Conservation (phyloP, 1,140 invertebrate genomes). For the Drosophila albomicans region DNA sequence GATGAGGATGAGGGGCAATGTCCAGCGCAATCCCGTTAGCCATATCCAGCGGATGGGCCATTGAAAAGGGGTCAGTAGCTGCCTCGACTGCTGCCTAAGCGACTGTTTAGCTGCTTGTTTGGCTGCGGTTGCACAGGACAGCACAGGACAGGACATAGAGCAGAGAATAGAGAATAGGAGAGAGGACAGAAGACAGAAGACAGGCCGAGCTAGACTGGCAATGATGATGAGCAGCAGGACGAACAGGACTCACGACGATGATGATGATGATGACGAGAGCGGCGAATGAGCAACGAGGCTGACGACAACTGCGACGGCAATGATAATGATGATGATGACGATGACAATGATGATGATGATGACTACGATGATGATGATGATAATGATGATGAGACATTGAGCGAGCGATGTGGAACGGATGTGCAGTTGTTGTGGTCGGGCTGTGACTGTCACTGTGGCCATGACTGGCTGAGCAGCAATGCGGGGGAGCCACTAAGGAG, state of each 20-base stretch:
- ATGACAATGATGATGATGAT: slow-evolving; percentile 54
- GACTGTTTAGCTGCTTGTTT: slow-evolving; percentile 82
- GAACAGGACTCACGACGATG: too few relatives aligned
- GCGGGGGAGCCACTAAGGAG: not conserved
- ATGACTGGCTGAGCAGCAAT: not conserved
- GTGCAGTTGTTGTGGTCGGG: slow-evolving; percentile 78
- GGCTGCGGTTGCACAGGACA: slow-evolving; percentile 60
- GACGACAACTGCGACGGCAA: slow-evolving; percentile 68
- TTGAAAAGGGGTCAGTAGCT: slow-evolving; percentile 79
- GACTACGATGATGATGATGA: slow-evolving; percentile 40
- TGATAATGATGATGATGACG: slow-evolving; percentile 49
- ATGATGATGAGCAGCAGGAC: slow-evolving; percentile 26
- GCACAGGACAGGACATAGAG: not conserved
- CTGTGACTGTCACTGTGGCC: slow-evolving; percentile 33
- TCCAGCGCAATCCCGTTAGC: slow-evolving; percentile 28
- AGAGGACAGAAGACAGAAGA: too few relatives aligned
- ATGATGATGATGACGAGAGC: slow-evolving; percentile 48
- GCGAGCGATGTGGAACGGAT: slow-evolving; percentile 80
- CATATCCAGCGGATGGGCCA: slow-evolving; percentile 68
- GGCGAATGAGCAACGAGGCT: slow-evolving; percentile 70
- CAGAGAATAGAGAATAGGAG: slow-evolving; percentile 7
- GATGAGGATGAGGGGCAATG: slow-evolving; percentile 15
- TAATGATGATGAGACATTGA: slow-evolving; percentile 74
- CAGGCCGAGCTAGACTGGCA: slow-evolving; percentile 1
- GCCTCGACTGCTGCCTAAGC: slow-evolving; percentile 58